Evolutionary conservation across 1,140 invertebrate species (phyloP), one percentile per base, ranked within the genome.

Genomic region (Melanaphis sacchari): DNA sequence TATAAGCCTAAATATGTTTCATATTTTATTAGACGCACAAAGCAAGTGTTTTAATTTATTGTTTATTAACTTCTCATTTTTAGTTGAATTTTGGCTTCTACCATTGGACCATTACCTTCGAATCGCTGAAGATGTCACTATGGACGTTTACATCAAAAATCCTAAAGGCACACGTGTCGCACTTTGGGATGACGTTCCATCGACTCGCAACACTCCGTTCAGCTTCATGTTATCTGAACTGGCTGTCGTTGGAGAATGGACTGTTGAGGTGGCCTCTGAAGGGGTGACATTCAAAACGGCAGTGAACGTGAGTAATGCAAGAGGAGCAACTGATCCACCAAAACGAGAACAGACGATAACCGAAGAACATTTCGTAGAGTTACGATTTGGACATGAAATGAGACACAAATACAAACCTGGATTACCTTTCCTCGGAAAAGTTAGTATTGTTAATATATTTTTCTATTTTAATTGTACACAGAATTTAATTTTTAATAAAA

Each of bases 351-450:
- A 96, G 0, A 96, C 96, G 6, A 96, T 96, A 24, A 96, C 96
- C 54, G 96, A 97, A 94, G 96, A 96, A 94, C 96, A 97, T 94
- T 97, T 96, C 94, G 96, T 97, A 3, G 96, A 97, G 94, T 95
- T 97, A 84, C 94, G 96, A 40, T 97, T 97, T 94, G 96, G 96
- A 46, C 95, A 95, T 43, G 96, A 96, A 93, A 97, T 96, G 96
- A 94, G 96, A 31, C 94, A 96, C 40, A 94, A 96, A 87, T 97
- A 96, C 94, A 97, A 97, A 94, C 96, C 96, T 31, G 96, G 96
- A 87, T 94, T 97, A 54, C 96, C 96, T 24, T 96, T 96, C 94
- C 95, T 96, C 90, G 96, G 96, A 94, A 96, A 96, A 95, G 96
- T 96, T 94, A 95, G 95, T 95, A 41, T 41, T 87, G 15, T 46